Evolutionary conservation across 2,888 invertebrate genomes (phyloP).

Genomic region (Tetheella fluctuosa): DNA sequence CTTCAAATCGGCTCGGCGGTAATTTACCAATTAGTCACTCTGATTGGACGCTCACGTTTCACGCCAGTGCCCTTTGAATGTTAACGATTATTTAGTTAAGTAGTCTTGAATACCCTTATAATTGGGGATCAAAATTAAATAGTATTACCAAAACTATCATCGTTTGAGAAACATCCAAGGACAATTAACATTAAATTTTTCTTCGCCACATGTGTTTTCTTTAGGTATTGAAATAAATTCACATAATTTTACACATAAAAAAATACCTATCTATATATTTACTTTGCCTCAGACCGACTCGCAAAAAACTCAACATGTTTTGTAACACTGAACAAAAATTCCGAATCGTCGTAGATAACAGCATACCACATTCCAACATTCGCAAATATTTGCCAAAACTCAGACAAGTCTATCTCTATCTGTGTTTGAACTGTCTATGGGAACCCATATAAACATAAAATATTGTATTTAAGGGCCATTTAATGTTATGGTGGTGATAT

Average conservation of each 20-base stretch:
- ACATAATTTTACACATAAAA: not conserved
- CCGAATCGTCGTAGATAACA: not conserved
- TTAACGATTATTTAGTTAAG: conserved; percentile 24
- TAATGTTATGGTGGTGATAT: conserved; percentile 24
- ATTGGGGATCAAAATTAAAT: conserved; percentile 1
- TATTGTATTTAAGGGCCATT: conserved; percentile 24
- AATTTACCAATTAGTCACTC: conserved; percentile 64
- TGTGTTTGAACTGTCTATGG: conserved; percentile 15
- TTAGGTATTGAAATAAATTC: not conserved
- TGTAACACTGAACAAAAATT: not conserved
- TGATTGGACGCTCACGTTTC: conserved; percentile 56
- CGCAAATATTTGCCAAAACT: conserved; percentile 7
- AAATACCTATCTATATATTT: not conserved
- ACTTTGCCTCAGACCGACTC: not conserved
- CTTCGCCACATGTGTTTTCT: not conserved
- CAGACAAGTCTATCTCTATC: conserved; percentile 2
- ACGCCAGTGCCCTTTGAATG: conserved; percentile 44
- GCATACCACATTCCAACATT: conserved; percentile 6
- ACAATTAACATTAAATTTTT: not conserved
- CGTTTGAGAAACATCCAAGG: no score
- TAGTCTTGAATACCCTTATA: not conserved
- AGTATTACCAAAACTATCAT: not conserved
- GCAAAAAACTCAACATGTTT: not conserved
- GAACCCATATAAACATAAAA: conserved; percentile 21
- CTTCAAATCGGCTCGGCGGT: conserved; percentile 36